These are phyloP conservation scores for Gonioctena quinquepunctata DNA, from an alignment of 1,140 invertebrate species.

Conservation along the genomic window DNA sequence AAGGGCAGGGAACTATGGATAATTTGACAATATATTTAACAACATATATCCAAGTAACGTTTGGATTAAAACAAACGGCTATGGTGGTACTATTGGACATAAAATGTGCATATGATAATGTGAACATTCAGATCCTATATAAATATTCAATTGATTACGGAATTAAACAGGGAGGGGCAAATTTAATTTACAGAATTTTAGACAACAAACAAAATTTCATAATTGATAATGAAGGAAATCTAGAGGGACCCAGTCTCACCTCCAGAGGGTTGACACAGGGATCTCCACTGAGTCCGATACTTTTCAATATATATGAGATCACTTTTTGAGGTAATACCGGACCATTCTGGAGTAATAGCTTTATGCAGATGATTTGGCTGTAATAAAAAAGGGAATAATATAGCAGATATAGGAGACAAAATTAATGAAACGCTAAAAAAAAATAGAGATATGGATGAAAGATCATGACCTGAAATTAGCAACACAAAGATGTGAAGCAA, in stretches of 20 bases:
- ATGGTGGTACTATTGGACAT: constrained; percentile 16
- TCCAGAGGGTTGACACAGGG: constrained; percentile 14
- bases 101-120: constrained; percentile 14
- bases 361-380: constrained; percentile 27
- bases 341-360: neutral
- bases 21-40: neutral
- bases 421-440: neutral
- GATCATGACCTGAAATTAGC: neutral
- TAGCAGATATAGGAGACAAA: constrained; percentile 6
- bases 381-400: constrained; percentile 13
- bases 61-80: neutral
- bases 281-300: constrained; percentile 14
- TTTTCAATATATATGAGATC: constrained; percentile 26
- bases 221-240: neutral
- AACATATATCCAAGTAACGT: neutral
- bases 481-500: constrained; percentile 1
- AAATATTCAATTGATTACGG: neutral
- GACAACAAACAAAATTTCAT: neutral
- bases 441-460: neutral
- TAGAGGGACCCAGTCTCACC: neutral
- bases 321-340: neutral
- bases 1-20: neutral
- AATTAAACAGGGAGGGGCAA: neutral
- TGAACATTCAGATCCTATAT: constrained; percentile 4
- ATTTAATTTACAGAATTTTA: constrained; percentile 13